phyloP scores from a whole-genome alignment of 2,113 vertebrate species.

The Leiothrix lutea region DNA sequence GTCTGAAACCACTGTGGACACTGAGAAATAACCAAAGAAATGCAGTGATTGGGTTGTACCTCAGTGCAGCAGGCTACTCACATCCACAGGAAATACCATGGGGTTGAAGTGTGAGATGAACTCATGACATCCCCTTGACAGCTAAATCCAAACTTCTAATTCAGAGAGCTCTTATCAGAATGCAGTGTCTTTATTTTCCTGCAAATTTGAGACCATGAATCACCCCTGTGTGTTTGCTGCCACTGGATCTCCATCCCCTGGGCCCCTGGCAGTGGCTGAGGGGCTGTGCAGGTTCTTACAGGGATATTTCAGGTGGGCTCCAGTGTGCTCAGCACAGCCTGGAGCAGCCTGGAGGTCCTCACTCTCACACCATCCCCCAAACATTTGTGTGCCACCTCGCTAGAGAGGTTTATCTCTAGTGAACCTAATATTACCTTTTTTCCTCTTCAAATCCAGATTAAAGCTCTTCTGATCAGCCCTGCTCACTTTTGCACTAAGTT shows the following conservation, averaged over 20 bases:
- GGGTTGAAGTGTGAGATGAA: background rate
- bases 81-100: background rate
- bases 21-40: background rate
- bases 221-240: background rate
- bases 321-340: background rate
- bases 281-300: rapidly evolving
- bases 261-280: background rate
- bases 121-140: background rate
- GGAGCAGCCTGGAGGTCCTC: background rate
- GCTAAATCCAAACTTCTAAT: background rate
- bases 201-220: background rate
- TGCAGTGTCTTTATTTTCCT: background rate
- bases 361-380: background rate
- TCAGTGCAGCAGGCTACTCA: background rate
- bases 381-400: background rate
- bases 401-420: background rate
- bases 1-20: background rate
- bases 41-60: background rate
- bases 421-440: background rate
- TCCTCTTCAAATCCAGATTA: background rate
- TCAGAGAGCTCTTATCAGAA: background rate
- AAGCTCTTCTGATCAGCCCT: background rate
- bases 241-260: background rate
- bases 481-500: background rate
- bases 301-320: background rate